Conservation (phyloP, 2,888 invertebrate species). For the Caenorhabditis wallacei region DNA sequence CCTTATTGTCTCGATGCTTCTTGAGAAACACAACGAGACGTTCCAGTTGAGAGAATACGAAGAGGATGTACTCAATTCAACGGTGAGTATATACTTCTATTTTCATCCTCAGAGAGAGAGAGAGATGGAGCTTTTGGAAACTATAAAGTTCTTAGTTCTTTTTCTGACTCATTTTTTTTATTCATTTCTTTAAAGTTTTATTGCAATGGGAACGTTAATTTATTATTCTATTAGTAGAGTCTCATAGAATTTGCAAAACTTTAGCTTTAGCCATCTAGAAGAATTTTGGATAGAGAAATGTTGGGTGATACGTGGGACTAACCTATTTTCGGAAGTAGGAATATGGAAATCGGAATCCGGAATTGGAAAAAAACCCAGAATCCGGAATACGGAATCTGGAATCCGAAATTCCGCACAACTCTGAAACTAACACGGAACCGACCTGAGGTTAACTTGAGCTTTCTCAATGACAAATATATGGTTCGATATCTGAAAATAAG, state of each 20-base stretch:
- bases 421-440: too few species aligned
- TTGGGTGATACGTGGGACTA: too few species aligned
- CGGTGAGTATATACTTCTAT: constrained; percentile 14
- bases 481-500: too few species aligned
- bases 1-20: constrained; percentile 54
- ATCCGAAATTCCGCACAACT: too few species aligned
- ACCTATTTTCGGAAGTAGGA: too few species aligned
- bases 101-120: not conserved
- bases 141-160: not conserved
- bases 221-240: not conserved
- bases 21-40: constrained; percentile 31
- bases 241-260: not conserved
- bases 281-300: too few species aligned
- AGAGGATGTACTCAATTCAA: constrained; percentile 40
- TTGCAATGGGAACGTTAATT: not conserved
- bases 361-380: too few species aligned
- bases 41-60: constrained; percentile 16
- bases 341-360: too few species aligned
- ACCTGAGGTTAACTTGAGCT: too few species aligned
- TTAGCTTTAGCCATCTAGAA: too few species aligned
- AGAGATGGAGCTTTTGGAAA: not conserved
- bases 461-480: too few species aligned
- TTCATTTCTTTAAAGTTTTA: not conserved
- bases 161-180: not conserved
- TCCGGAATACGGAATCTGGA: too few species aligned